These are phyloP conservation scores for Pagetopsis macropterus DNA, from an alignment of 2,797 vertebrate genomes.

Conservation along the genomic window DNA sequence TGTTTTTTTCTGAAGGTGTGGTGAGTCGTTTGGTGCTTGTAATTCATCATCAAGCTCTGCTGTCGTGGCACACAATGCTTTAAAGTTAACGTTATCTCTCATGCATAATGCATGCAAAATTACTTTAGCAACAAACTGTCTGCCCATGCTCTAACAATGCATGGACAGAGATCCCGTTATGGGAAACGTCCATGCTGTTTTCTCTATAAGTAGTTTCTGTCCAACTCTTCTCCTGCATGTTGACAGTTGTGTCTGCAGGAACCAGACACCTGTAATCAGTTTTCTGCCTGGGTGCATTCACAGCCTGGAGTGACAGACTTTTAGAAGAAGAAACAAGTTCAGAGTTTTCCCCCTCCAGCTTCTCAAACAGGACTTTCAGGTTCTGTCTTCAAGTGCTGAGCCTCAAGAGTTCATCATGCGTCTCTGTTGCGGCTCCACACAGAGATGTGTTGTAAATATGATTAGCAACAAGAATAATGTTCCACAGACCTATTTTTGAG, in stretches of 20 bases:
- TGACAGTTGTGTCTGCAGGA: slow-evolving; percentile 47
- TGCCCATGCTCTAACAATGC: slow-evolving; percentile 16
- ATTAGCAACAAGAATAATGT: slow-evolving; percentile 13
- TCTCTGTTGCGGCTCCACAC: slow-evolving; percentile 1
- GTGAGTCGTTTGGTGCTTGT: background rate
- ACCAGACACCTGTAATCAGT: slow-evolving; percentile 69
- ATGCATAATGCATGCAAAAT: slow-evolving; percentile 7
- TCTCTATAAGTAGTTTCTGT: slow-evolving; percentile 13
- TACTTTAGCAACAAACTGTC: slow-evolving; percentile 9
- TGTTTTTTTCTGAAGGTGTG: slow-evolving; percentile 3
- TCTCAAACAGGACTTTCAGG: slow-evolving; percentile 79
- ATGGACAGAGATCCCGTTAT: background rate
- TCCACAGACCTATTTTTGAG: slow-evolving; percentile 35
- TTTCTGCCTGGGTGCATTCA: slow-evolving; percentile 32
- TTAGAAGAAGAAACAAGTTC: slow-evolving; percentile 9
- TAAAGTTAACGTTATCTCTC: slow-evolving; percentile 34
- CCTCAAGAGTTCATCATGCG: slow-evolving; percentile 27
- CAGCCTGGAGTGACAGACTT: slow-evolving; percentile 20
- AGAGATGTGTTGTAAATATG: slow-evolving; percentile 21
- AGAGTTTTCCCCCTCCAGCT: slow-evolving; percentile 33
- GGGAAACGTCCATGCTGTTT: background rate
- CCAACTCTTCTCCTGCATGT: slow-evolving; percentile 2
- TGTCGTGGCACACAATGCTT: slow-evolving; percentile 5
- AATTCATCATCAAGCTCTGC: slow-evolving; percentile 15
- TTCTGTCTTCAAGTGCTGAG: slow-evolving; percentile 45